A percentile compares a stretch with the other conserved stretches of the same genome.
These are phyloP conservation scores for Sebastes steindachneri DNA, from an alignment of 2,797 vertebrate species.

Conservation along the genomic window DNA sequence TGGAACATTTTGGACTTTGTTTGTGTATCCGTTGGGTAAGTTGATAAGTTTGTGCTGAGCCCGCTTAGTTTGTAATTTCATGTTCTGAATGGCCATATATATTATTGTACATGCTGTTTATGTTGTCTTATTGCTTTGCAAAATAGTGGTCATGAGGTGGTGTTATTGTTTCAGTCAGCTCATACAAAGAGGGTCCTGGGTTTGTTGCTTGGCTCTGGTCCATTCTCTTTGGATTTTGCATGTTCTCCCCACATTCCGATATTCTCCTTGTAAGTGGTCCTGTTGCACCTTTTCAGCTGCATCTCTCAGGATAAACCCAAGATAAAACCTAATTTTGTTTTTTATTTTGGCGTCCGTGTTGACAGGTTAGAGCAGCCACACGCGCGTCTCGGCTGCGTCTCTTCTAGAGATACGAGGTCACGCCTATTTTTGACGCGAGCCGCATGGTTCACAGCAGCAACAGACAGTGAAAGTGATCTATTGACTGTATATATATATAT, in stretches of 20 bases:
- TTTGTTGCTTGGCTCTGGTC: not conserved
- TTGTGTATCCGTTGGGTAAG: slow-evolving; percentile 93
- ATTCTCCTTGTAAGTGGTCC: not conserved
- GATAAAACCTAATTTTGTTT: no score
- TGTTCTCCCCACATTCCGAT: no score
- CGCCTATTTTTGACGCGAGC: no score
- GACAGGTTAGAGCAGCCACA: no score
- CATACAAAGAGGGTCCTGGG: not conserved
- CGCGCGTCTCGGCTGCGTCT: no score
- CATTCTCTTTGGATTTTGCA: no score
- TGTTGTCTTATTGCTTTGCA: not conserved
- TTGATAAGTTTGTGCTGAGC: not conserved
- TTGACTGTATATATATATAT: no score
- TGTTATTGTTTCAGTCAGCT: not conserved
- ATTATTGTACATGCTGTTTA: not conserved
- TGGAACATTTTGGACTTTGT: slow-evolving; percentile 95
- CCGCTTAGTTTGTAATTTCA: not conserved
- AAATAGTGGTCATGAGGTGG: not conserved
- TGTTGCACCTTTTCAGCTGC: not conserved
- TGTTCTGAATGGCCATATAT: not conserved
- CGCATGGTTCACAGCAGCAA: no score
- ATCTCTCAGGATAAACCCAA: not conserved
- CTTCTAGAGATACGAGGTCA: no score
- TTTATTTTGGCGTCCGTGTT: no score
- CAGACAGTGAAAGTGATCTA: no score